Conservation (phyloP, 2,113 vertebrate genomes). For the Halcyon malimbica region DNA sequence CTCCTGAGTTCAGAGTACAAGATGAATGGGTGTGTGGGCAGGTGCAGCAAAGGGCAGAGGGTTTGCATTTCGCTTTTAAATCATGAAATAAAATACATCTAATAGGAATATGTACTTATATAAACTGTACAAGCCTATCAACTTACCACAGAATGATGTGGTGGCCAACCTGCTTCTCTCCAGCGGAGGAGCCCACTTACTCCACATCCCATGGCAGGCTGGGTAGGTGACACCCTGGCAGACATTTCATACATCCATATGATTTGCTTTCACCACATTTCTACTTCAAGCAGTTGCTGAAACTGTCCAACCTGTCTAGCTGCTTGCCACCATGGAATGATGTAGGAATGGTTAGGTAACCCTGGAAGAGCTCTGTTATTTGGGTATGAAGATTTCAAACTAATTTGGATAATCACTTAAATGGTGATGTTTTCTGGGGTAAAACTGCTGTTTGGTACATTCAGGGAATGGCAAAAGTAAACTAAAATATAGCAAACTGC, state of each 20-base stretch:
- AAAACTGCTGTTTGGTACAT: not conserved
- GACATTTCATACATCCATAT: conserved; percentile 8
- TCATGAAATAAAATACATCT: not conserved
- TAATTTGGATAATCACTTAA: not conserved
- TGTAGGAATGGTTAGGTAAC: not conserved
- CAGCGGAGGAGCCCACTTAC: conserved; percentile 95
- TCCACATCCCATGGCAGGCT: conserved; percentile 97
- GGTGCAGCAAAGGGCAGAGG: not conserved
- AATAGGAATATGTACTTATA: not conserved
- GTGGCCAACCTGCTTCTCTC: conserved; percentile 95
- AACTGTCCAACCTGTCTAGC: not conserved
- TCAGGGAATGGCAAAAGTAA: not conserved
- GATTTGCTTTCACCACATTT: not conserved
- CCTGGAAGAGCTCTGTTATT: not conserved
- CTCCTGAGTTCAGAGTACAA: not conserved
- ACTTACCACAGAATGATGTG: conserved; percentile 94
- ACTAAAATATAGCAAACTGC: not conserved
- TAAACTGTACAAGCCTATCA: not conserved
- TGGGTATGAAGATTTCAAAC: not conserved
- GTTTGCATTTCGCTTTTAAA: not conserved
- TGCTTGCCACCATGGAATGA: not conserved
- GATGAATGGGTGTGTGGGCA: not conserved
- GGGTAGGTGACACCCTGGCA: conserved; percentile 95
- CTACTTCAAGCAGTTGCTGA: not conserved
- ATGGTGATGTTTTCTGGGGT: not conserved